Percentiles rank a stretch among this genome's conserved stretches.
Conservation (phyloP, 1,140 invertebrate species). For the Homarus americanus region DNA sequence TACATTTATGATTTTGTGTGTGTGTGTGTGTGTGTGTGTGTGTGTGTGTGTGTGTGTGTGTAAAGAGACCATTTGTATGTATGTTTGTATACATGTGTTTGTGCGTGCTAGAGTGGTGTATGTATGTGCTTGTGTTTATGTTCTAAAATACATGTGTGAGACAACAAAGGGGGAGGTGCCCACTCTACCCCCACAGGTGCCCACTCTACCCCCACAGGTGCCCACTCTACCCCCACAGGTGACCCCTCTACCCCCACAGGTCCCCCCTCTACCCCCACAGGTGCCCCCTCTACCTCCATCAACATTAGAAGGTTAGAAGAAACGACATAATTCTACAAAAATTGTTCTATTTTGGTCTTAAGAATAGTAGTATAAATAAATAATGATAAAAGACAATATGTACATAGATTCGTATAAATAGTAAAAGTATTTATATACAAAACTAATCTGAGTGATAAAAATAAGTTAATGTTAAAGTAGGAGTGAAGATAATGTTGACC, state of each 20-base stretch:
- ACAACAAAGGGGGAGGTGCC: background rate
- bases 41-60: no score
- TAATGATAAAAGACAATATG: slow-evolving; percentile 59
- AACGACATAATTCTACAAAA: slow-evolving; percentile 37
- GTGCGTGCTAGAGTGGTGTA: no score
- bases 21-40: no score
- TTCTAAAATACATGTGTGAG: background rate
- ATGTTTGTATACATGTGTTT: no score
- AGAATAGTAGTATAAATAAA: slow-evolving; percentile 61
- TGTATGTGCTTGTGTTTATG: background rate
- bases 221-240: background rate
- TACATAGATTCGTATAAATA: slow-evolving; percentile 58
- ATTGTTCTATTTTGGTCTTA: slow-evolving; percentile 48
- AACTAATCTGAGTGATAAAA: slow-evolving; percentile 42
- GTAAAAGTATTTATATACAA: slow-evolving; percentile 52
- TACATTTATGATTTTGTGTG: no score
- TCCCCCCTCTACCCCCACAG: background rate
- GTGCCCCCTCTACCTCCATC: background rate
- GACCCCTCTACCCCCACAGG: background rate
- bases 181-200: background rate
- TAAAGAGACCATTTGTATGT: no score
- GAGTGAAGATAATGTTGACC: slow-evolving; percentile 13
- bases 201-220: background rate
- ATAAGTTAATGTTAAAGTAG: slow-evolving; percentile 27
- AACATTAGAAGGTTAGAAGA: background rate